A percentile compares a stretch with the other conserved stretches of the same genome.
phyloP scores from a whole-genome alignment of 2,797 vertebrate genomes.

The Paratrypauchen microcephalus region DNA sequence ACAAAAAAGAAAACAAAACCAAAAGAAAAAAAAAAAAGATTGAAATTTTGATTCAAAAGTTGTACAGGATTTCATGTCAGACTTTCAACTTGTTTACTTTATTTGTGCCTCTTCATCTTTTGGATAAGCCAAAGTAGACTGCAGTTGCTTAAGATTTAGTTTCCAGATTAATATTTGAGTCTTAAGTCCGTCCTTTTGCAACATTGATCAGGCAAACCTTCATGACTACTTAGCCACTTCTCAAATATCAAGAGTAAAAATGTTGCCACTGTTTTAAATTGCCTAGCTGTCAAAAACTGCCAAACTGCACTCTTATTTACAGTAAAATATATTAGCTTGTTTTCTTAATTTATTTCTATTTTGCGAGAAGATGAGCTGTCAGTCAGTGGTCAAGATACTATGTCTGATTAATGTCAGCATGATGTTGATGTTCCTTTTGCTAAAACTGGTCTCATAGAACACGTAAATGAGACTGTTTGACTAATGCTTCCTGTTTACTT shows the following conservation, averaged over 20 bases:
- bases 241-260: background rate
- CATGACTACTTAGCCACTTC: background rate
- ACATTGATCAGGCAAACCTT: constrained; percentile 57
- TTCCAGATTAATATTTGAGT: constrained; percentile 61
- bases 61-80: constrained; percentile 68
- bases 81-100: constrained; percentile 67
- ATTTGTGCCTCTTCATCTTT: constrained; percentile 78
- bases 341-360: background rate
- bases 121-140: constrained; percentile 83
- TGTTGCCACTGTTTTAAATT: background rate
- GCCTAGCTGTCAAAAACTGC: background rate
- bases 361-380: background rate
- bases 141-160: constrained; percentile 68
- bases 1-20: constrained; percentile 21
- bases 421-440: constrained; percentile 16
- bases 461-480: background rate
- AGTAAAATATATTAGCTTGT: background rate
- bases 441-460: constrained; percentile 39
- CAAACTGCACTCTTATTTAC: background rate
- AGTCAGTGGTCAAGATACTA: background rate
- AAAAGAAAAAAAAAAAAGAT: background rate
- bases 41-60: constrained; percentile 60
- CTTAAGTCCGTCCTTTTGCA: constrained; percentile 71
- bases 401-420: background rate
- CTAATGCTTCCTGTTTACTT: constrained; percentile 52